Evolutionary conservation across 2,797 vertebrate genomes (phyloP), one percentile per base, ranked within the genome.

Genomic region (Gallirallus australis): DNA sequence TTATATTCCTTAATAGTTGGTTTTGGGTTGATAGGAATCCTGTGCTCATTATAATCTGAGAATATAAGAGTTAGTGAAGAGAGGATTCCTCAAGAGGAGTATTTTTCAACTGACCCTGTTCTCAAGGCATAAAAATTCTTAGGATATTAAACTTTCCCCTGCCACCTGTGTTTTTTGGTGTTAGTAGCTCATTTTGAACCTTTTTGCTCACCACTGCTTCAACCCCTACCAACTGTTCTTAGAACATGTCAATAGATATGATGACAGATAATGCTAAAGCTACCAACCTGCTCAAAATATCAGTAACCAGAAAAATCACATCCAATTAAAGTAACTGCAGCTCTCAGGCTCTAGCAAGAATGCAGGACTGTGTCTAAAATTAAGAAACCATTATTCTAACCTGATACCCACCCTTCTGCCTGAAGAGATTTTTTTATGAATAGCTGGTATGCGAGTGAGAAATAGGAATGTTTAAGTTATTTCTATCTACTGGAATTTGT

Each of bases 91-190:
- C 40, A 86, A 63, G 63, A 57, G 35, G 15, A 83, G 73, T 17
- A 54, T 93, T 97, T 97, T 95, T 96, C 59, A 93, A 21, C 61
- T 85, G 86, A 92, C 35, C 75, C 31, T 89, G 5, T 79, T 95
- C 68, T 79, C 52, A 95, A 90, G 28, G 14, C 19, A 52, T 52
- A 89, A 77, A 89, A 90, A 93, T 82, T 85, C 37, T 53, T 89
- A 47, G 6, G 69, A 45, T 23, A 6, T 42, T 93, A 85, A 96
- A 86, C 76, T 71, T 73, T 85, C 59, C 61, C 65, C 45, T 85
- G 68, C 7, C 39, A 84, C 28, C 21, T 80, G 24, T 47, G 11
- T 31, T 11, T 82, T 95, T 90, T 69, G 48, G 48, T 94, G 65
- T 95, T 92, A 95, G 70, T 65, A 90, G 45, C 23, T 96, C 5